Percentiles rank a stretch among this genome's conserved stretches.
Evolutionary conservation across 2,797 vertebrate genomes (phyloP).

Genomic region (Parotocinclus haroldoi): DNA sequence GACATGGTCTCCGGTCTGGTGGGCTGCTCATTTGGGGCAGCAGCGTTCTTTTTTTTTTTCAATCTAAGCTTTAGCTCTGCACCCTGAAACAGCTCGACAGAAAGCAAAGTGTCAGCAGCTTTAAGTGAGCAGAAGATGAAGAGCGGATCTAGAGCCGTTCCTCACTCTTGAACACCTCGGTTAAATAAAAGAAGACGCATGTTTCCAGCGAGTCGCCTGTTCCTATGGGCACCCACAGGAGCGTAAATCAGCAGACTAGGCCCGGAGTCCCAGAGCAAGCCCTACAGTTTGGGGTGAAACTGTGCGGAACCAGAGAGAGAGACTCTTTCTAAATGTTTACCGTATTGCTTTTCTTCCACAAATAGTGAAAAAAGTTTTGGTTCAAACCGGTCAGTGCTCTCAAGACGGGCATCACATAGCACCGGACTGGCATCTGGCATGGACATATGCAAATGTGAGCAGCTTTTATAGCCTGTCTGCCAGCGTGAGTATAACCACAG

Average conservation of each 20-base stretch:
- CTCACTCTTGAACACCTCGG: constrained; percentile 51
- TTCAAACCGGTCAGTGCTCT: no score
- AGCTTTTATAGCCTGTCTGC: no score
- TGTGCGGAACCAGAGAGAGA: no score
- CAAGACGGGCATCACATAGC: no score
- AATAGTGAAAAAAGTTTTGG: neutral
- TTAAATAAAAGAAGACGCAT: constrained; percentile 23
- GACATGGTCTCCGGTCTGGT: no score
- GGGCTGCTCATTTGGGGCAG: no score
- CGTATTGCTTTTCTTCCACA: neutral
- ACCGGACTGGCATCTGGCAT: no score
- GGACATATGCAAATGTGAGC: no score
- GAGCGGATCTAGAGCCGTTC: constrained; percentile 65
- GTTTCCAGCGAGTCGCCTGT: constrained; percentile 56
- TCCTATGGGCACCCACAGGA: constrained; percentile 58
- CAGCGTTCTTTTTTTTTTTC: no score
- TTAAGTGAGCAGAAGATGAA: constrained; percentile 67
- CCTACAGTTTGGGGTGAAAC: neutral
- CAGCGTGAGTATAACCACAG: no score
- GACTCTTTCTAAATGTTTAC: neutral
- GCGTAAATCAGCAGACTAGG: constrained; percentile 44
- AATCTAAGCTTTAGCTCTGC: no score
- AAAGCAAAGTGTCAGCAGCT: constrained; percentile 54
- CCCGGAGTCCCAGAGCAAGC: constrained; percentile 11
- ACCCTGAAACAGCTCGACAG: neutral